These are phyloP conservation scores for Leistus spinibarbis DNA, from an alignment of 2,888 invertebrate genomes.

Conservation along the genomic window DNA sequence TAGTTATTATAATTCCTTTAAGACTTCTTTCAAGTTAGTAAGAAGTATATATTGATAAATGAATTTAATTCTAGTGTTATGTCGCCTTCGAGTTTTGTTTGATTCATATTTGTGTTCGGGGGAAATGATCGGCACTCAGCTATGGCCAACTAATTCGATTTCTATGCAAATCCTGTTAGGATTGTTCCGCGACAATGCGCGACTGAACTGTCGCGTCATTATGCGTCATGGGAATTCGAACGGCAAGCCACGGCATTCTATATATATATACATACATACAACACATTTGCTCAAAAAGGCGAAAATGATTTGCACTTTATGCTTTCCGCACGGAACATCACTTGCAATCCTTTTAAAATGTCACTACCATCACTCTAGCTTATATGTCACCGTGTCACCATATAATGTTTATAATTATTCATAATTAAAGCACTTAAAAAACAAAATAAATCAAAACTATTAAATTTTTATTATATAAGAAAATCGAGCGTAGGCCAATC, in stretches of 20 bases:
- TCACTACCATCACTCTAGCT: neutral
- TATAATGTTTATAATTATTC: too few relatives aligned
- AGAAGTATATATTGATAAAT: too few relatives aligned
- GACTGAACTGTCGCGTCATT: slow-evolving; percentile 35
- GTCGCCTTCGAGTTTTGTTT: too few relatives aligned
- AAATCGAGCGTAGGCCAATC: too few relatives aligned
- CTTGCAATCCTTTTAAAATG: neutral
- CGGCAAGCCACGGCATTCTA: neutral
- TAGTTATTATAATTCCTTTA: too few relatives aligned
- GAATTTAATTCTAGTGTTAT: too few relatives aligned
- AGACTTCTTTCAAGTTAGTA: too few relatives aligned
- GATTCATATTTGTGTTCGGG: neutral
- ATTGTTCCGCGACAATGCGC: slow-evolving; percentile 29
- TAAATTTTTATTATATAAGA: too few relatives aligned
- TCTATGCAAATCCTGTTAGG: slow-evolving; percentile 36
- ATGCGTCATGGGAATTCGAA: slow-evolving; percentile 18
- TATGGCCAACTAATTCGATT: slow-evolving; percentile 33
- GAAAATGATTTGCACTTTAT: slow-evolving; percentile 30
- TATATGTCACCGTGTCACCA: neutral
- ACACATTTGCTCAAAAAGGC: slow-evolving; percentile 20
- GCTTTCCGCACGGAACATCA: neutral
- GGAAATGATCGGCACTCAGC: neutral
- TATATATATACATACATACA: neutral
- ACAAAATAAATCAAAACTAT: too few relatives aligned
- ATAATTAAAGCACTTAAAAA: too few relatives aligned